Base-by-base conservation (phyloP, 2,888 invertebrate genomes). In the Orthosia gracilis region DNA sequence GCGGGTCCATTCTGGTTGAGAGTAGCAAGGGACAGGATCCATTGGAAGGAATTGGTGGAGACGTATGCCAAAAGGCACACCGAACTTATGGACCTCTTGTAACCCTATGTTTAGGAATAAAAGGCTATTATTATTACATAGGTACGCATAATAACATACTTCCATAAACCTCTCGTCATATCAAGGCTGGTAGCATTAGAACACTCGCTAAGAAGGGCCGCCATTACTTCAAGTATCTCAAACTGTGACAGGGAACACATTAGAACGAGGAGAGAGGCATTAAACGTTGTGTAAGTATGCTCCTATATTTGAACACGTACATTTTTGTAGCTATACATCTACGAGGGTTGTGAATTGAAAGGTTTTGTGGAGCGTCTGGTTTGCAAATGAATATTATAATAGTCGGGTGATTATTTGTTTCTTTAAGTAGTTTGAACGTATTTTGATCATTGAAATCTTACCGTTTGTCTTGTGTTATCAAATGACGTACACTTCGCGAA, bases 241-340 rank as follows among this genome's bases (percentile, higher is more conserved):
- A 61, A 62, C 67, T 57, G 66, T 57, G 49, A 71, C 75, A 82
- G 75, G 69, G 67, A 70, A 70, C 65, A 73, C 81, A 69, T 84
- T 70, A 70, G 31, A 58, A 62, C 7, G 54, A 71, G 68, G 62
- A 70, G 61, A 69, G 58, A 40, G 50, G 62, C 64, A 78, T 79
- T 64, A 63, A 63, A 58, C 58, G 62, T 58, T 58, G 59, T 64
- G 13, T 57, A 67, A 79, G 84, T 61, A 61, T 50, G 17, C 67
- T 70, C 31, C 17, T 23, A 49, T 65, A 54, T 78, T 72, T 66
- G 52, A 55, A 78, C 12, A 58, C 50, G 15, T 21, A n/a, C n/a
- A 69, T 63, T 78, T 57, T 66, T 59, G 17, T 7, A 13, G 68
- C 21, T 52, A 4, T 55, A 74, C 17, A 26, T 65, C 31, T 65